Percentiles rank a stretch among this genome's conserved stretches.
Evolutionary conservation across 2,888 invertebrate genomes (phyloP).

Genomic region (Temnothorax unifasciatus): DNA sequence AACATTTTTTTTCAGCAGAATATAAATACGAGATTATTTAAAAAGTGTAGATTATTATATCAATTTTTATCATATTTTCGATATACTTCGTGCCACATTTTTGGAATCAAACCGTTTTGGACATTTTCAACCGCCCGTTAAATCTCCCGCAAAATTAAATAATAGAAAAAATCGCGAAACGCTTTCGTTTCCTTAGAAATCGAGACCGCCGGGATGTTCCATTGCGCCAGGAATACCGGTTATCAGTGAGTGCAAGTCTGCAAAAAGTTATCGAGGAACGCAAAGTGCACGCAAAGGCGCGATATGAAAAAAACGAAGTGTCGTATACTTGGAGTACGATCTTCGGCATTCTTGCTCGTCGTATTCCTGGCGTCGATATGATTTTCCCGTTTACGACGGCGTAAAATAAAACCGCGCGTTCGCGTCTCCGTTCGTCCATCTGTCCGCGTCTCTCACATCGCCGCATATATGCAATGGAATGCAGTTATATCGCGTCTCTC

Average conservation of each 20-base stretch:
- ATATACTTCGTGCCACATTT: background rate
- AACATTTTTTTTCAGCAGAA: background rate
- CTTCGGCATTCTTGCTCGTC: constrained; percentile 53
- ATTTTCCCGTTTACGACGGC: constrained; percentile 73
- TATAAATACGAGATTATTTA: background rate
- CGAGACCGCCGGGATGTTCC: constrained; percentile 11
- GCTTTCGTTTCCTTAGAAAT: constrained; percentile 37
- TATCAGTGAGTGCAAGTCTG: constrained; percentile 35
- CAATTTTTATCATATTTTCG: background rate
- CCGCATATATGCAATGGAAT: constrained; percentile 65
- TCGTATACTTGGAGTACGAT: constrained; percentile 46
- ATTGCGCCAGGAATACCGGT: constrained; percentile 38
- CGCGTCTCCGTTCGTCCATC: constrained; percentile 47
- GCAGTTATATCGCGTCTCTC: constrained; percentile 68
- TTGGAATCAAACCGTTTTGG: background rate
- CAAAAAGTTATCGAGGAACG: constrained; percentile 44
- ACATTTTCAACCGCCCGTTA: background rate
- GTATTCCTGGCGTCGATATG: constrained; percentile 63
- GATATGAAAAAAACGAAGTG: constrained; percentile 39
- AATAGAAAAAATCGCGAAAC: background rate
- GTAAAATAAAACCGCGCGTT: constrained; percentile 68
- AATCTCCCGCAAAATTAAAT: background rate
- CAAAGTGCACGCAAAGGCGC: constrained; percentile 32
- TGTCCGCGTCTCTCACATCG: constrained; percentile 55
- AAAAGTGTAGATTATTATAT: background rate